These are phyloP conservation scores for Trichomycterus rosablanca DNA, from an alignment of 2,113 vertebrate genomes.

Conservation along the genomic window DNA sequence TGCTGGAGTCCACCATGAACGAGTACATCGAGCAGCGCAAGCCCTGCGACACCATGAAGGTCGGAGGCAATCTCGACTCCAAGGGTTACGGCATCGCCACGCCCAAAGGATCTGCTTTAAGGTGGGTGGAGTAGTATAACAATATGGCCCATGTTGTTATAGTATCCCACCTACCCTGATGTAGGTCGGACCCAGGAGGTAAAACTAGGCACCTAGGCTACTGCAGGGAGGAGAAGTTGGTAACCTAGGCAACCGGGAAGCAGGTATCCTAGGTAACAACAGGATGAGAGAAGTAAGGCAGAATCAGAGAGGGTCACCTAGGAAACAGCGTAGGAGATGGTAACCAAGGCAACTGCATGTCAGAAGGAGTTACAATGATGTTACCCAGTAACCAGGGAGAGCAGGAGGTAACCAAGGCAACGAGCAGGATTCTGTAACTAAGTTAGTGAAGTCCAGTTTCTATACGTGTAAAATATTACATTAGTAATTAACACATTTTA, in stretches of 20 bases:
- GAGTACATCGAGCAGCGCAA: slow-evolving; percentile 97
- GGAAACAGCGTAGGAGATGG: slow-evolving; percentile 10
- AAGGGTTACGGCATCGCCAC: slow-evolving; percentile 98
- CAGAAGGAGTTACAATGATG: not conserved
- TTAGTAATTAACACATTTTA: too few relatives aligned
- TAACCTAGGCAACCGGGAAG: not conserved
- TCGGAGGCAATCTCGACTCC: slow-evolving; percentile 97
- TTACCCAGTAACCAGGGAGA: slow-evolving; percentile 33
- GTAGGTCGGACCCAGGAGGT: slow-evolving; percentile 73
- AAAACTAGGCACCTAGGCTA: slow-evolving; percentile 38
- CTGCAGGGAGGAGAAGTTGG: not conserved
- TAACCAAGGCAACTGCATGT: slow-evolving; percentile 14
- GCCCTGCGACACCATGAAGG: slow-evolving; percentile 98
- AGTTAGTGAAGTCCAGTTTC: not conserved
- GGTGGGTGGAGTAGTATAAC: slow-evolving; percentile 99
- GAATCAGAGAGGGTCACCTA: slow-evolving; percentile 5
- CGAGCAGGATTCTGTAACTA: slow-evolving; percentile 6
- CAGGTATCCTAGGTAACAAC: slow-evolving; percentile 7
- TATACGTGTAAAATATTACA: slow-evolving; percentile 1
- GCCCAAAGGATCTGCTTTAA: slow-evolving; percentile 99
- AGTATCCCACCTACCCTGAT: slow-evolving; percentile 99
- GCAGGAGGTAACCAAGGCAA: slow-evolving; percentile 18
- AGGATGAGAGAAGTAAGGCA: slow-evolving; percentile 7
- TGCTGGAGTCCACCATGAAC: slow-evolving; percentile 97
- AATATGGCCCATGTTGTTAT: slow-evolving; percentile 99